A percentile compares a stretch with the other conserved stretches of the same genome.
phyloP scores from a whole-genome alignment of 2,113 vertebrate genomes.

The Passerina amoena region DNA sequence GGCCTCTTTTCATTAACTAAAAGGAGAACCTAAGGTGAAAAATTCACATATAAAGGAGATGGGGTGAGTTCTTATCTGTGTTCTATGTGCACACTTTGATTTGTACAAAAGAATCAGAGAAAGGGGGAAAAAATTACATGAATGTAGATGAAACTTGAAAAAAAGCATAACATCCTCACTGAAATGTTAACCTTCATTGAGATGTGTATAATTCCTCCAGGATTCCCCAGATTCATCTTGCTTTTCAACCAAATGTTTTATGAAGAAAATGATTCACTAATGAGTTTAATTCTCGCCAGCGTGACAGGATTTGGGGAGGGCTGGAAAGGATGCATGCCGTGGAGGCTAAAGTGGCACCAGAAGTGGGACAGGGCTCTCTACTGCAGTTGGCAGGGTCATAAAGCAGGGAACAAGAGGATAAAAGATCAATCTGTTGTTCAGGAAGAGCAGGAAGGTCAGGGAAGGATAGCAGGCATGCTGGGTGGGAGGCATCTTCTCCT shows the following conservation, averaged over 20 bases:
- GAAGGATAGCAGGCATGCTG: accelerated
- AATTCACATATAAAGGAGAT: not conserved
- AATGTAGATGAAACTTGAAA: not conserved
- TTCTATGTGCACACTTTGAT: not conserved
- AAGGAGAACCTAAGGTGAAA: not conserved
- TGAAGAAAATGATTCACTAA: not conserved
- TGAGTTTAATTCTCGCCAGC: not conserved
- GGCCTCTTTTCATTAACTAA: not conserved
- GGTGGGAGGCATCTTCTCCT: not conserved
- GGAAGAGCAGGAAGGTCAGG: not conserved
- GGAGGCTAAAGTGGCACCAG: not conserved
- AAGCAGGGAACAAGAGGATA: not conserved
- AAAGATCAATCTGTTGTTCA: not conserved
- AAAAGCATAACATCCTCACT: not conserved
- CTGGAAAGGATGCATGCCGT: not conserved
- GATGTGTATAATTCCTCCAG: not conserved
- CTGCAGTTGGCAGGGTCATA: not conserved
- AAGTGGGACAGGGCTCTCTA: not conserved
- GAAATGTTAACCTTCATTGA: not conserved
- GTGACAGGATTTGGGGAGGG: not conserved
- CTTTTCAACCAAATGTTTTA: not conserved
- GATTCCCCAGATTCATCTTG: not conserved
- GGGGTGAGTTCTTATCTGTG: not conserved
- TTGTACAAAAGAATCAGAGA: not conserved
- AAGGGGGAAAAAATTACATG: not conserved